Evolutionary conservation across 2,797 vertebrate species (phyloP), one percentile per base, ranked within the genome.

Genomic region (Lemur catta): DNA sequence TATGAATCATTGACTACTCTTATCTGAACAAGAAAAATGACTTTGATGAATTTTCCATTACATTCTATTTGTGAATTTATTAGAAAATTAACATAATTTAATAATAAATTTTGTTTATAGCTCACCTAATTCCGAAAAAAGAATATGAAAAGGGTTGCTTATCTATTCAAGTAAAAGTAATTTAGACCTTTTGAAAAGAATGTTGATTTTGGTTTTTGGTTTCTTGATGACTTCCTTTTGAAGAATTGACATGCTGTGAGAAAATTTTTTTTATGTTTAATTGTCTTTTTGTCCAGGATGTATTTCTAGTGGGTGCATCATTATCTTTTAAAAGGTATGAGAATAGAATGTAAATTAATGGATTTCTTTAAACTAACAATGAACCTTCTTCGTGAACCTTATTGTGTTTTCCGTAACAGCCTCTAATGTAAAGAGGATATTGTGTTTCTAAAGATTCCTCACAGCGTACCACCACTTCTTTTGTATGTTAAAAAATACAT

Each of bases 361-460:
- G 24, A 84, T 74, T 88, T 95, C 63, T 93, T 96, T 91, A 91
- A 92, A 88, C 55, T n/a, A 94, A 97, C 46, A 97, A 92, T 63
- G 48, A 41, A 74, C 7, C 9, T 59, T 95, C 6, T 86, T 22
- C 6, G 28, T 41, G 35, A 7, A 82, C 15, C 33, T 93, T 72
- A 78, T 55, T 95, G 7, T 89, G 12, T 78, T 96, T 94, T 90
- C 43, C 20, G 2, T 48, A 86, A 63, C 2, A 78, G 8, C 1
- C 13, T 96, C n/a, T 59, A 87, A 71, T 17, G 28, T 24, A 67
- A 95, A 93, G 28, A 93, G n/a, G 26, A 89, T 24, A 86, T 13
- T 79, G 15, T 87, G 15, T 81, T 91, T 95, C 79, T 89, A 81
- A 97, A 95, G 89, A 57, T 71, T 95, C 12, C 26, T 38, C 4